Percentiles rank a stretch among this genome's conserved stretches.
Conservation (phyloP, 2,888 invertebrate species). For the Penaeus monodon region DNA sequence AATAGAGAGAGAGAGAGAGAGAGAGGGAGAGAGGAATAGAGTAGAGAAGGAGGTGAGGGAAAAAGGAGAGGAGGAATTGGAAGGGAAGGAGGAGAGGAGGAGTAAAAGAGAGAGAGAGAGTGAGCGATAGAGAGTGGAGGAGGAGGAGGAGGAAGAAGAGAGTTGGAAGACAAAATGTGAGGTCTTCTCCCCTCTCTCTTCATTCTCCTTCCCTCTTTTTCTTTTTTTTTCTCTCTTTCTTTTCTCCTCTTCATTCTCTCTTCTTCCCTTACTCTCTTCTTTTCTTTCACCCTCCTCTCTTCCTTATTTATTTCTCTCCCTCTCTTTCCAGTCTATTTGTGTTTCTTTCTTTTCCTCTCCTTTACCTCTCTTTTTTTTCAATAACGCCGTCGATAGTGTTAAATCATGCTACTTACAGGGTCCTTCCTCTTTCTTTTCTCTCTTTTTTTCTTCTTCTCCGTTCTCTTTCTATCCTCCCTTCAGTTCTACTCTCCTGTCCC, state of each 20-base stretch:
- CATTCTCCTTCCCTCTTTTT: not conserved
- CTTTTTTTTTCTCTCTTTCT: not conserved
- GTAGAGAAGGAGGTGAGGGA: too few relatives aligned
- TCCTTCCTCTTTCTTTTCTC: not conserved
- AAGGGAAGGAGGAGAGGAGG: too few relatives aligned
- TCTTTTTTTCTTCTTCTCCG: not conserved
- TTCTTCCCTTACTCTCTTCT: not conserved
- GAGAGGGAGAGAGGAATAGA: too few relatives aligned
- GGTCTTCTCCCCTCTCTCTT: not conserved
- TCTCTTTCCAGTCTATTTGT: not conserved
- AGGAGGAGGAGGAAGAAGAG: too few relatives aligned
- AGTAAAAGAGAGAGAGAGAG: too few relatives aligned
- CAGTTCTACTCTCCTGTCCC: not conserved
- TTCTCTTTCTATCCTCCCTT: not conserved
- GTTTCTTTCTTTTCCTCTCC: not conserved
- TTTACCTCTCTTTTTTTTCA: not conserved
- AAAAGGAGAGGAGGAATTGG: too few relatives aligned
- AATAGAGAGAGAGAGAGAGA: too few relatives aligned
- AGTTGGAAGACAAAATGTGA: too few relatives aligned
- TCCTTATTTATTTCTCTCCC: not conserved
- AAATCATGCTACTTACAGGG: too few relatives aligned
- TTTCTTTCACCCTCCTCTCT: not conserved
- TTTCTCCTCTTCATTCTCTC: not conserved
- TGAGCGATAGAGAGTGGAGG: too few relatives aligned
- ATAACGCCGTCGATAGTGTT: too few relatives aligned